Conservation (phyloP, 2,888 invertebrate genomes). For the Stenodera caucasica region DNA sequence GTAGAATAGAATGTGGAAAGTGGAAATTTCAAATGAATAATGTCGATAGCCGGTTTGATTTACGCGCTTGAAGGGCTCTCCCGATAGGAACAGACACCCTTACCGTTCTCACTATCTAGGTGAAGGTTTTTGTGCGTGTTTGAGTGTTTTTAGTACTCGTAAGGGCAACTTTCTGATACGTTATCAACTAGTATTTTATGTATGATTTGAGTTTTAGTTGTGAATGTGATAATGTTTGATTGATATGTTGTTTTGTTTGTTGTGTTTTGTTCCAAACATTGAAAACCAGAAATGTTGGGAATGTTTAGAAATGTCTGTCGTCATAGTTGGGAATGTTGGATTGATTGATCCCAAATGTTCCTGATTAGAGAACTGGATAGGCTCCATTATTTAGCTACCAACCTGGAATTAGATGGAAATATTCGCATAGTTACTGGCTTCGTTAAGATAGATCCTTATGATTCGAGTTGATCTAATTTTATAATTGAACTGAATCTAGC, state of each 20-base stretch:
- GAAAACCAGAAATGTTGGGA: too few relatives aligned
- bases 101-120: neutral
- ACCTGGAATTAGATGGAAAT: neutral
- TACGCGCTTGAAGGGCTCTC: neutral
- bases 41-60: neutral
- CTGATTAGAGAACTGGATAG: neutral
- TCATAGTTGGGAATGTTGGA: neutral
- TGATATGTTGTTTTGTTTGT: constrained; percentile 46
- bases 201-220: constrained; percentile 13
- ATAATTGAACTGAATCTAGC: constrained; percentile 17
- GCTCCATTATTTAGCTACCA: too few relatives aligned
- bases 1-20: neutral
- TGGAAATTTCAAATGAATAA: constrained; percentile 6
- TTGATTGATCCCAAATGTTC: neutral
- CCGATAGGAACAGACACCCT: neutral
- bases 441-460: neutral
- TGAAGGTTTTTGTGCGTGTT: neutral
- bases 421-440: neutral
- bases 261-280: too few relatives aligned
- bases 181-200: too few relatives aligned
- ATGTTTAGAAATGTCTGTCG: neutral
- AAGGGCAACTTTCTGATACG: too few relatives aligned
- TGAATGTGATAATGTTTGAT: constrained; percentile 43
- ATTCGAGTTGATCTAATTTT: constrained; percentile 19
- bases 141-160: too few relatives aligned